These are phyloP conservation scores for Drosophila mimica DNA, from an alignment of 2,888 invertebrate genomes.

Conservation along the genomic window DNA sequence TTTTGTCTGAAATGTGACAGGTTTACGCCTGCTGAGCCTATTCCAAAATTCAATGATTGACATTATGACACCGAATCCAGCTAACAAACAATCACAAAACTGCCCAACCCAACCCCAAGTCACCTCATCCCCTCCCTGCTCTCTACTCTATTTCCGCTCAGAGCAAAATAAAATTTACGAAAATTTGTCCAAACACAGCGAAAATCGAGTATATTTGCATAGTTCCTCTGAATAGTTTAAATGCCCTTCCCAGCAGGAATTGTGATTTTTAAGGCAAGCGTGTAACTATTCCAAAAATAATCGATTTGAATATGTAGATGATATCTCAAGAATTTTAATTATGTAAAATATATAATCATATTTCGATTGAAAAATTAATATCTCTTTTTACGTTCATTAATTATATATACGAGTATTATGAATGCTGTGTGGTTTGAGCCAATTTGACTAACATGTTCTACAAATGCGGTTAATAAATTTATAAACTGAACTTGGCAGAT, in stretches of 20 bases:
- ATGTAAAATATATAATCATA: neutral
- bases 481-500: neutral
- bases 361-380: neutral
- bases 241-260: neutral
- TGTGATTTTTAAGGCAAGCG: neutral
- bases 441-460: neutral
- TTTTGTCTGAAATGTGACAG: neutral
- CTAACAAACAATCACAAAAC: constrained; percentile 15
- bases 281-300: neutral
- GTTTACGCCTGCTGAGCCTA: constrained; percentile 1
- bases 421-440: neutral
- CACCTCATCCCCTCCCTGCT: neutral
- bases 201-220: constrained; percentile 34
- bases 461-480: neutral
- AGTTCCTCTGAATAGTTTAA: neutral
- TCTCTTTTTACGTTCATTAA: neutral
- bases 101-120: neutral
- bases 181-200: constrained; percentile 30
- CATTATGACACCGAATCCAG: neutral
- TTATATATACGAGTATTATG: neutral
- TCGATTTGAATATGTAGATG: neutral
- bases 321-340: neutral
- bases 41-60: neutral
- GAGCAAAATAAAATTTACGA: constrained; percentile 26
- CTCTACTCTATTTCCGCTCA: neutral